Conservation (phyloP, 2,888 invertebrate species). For the Lasioglossum pauxillum region DNA sequence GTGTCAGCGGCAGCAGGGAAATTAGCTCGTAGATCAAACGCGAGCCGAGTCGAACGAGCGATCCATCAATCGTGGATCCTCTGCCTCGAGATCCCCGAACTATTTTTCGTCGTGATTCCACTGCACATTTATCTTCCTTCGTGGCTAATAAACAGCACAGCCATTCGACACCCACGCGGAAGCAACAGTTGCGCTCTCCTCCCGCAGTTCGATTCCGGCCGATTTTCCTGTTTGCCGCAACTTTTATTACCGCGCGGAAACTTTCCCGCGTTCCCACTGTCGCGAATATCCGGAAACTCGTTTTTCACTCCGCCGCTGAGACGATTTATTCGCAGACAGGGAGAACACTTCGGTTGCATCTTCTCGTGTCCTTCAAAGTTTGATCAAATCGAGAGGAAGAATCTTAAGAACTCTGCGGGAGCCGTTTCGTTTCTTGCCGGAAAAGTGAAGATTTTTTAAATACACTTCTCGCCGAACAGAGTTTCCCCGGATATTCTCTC, state of each 20-base stretch:
- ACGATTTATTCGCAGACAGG: background rate
- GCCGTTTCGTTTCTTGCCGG: background rate
- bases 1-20: constrained; percentile 41
- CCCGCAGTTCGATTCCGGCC: background rate
- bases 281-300: background rate
- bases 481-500: background rate
- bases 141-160: constrained; percentile 29
- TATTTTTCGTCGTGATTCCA: constrained; percentile 18
- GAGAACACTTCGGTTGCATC: background rate
- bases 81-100: background rate
- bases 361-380: background rate
- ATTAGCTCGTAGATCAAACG: constrained; percentile 42
- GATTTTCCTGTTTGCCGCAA: background rate
- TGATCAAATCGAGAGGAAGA: background rate
- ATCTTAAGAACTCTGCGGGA: background rate
- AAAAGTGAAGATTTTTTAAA: background rate
- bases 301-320: background rate
- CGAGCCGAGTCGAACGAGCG: background rate
- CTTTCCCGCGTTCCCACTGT: background rate
- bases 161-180: background rate
- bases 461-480: background rate
- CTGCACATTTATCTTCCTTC: constrained; percentile 45
- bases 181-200: constrained; percentile 5
- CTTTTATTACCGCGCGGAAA: background rate
- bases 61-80: constrained; percentile 45